Evolutionary conservation across 2,888 invertebrate species (phyloP).

Genomic region (Troides oblongomaculatus): DNA sequence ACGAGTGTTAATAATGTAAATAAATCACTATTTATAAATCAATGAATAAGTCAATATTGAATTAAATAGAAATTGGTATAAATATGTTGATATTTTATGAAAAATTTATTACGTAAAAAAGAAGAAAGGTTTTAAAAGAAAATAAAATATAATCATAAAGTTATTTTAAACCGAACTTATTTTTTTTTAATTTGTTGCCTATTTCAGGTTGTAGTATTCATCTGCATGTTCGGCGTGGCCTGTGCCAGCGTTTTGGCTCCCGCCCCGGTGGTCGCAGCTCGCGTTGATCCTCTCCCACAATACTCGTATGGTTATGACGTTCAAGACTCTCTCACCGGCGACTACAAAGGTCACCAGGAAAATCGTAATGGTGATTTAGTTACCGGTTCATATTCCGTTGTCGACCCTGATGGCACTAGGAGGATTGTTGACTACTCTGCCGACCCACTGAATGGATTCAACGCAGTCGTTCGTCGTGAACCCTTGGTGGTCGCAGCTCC

Average conservation of each 20-base stretch:
- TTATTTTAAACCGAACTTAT: background rate
- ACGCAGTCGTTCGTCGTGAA: conserved; percentile 79
- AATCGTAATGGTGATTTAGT: conserved; percentile 79
- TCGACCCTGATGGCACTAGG: conserved; percentile 79
- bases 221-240: conserved; percentile 62
- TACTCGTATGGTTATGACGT: conserved; percentile 81
- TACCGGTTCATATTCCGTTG: conserved; percentile 77
- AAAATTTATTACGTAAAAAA: no score
- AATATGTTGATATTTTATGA: no score
- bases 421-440: conserved; percentile 80
- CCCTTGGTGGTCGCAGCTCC: conserved; percentile 59
- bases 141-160: background rate
- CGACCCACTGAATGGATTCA: conserved; percentile 78
- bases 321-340: conserved; percentile 79
- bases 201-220: conserved; percentile 76
- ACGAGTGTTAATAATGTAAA: background rate
- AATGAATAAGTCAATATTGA: background rate
- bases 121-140: no score
- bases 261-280: conserved; percentile 51
- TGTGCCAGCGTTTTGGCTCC: conserved; percentile 64
- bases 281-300: conserved; percentile 72
- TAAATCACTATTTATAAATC: background rate
- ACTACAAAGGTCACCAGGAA: conserved; percentile 80
- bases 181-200: background rate
- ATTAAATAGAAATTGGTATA: background rate